Evolutionary conservation across 2,888 invertebrate genomes (phyloP), one percentile per base, ranked within the genome.

Genomic region (Chesias legatella): DNA sequence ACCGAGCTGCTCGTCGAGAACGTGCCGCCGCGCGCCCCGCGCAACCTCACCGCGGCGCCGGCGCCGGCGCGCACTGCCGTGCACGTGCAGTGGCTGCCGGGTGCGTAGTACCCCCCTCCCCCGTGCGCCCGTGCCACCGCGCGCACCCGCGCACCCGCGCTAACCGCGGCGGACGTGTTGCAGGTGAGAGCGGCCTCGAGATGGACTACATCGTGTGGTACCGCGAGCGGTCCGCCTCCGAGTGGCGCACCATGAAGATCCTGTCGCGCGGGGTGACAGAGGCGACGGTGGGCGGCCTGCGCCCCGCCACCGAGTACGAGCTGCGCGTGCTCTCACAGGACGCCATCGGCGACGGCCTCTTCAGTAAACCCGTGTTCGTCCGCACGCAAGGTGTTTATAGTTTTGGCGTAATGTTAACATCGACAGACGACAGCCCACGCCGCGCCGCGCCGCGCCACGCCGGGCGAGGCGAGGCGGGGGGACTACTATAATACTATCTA

Each of bases 301-400:
- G 90, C 46, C 92, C 96, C 10, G 94, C 84, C 47, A 90, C 93
- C 10, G 92, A 94, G 67, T 98, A 98, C 79, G 97, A 98, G 80
- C 92, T 98, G 69, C 95, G 96, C 91, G 94, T 98, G 31, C 90
- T 96, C 32, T 93, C 96, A 57, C 94, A 95, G 73, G 97, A 98
- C 77, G 76, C 73, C 45, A 91, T 93, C 63, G 97, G 97, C 5
- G 96, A 97, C 63, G 97, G 97, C 11, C 92, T 96, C 83, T 96
- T 96, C 58, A 97, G 97, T 79, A 95, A 95, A 74, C 91, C 94
- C 7, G 89, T 96, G 20, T 90, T 91, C 58, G 92, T 94, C 38
- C 90, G 90, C 66, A 97, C 97, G 0, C 91, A 92, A n/a, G 79
- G 82, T 77, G n/a, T n/a, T n/a, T n/a, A n/a, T n/a, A n/a, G n/a